phyloP scores from a whole-genome alignment of 2,113 vertebrate species.

The Phylloscopus trochilus region DNA sequence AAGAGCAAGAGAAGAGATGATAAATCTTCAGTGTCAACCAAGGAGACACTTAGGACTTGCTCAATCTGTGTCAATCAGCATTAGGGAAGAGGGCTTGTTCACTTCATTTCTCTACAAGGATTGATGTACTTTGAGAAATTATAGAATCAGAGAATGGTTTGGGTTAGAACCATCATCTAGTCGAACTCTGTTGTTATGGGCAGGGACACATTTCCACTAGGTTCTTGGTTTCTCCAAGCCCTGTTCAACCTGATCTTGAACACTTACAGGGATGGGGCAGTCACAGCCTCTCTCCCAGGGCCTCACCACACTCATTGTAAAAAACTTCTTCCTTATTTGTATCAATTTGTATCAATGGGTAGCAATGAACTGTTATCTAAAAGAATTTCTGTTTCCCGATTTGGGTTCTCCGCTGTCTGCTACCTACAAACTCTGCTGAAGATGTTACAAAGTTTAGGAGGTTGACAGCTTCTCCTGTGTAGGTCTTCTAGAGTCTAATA shows the following conservation, averaged over 20 bases:
- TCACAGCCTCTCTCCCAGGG: background rate
- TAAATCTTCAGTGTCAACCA: background rate
- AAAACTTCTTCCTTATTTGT: background rate
- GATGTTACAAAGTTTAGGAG: background rate
- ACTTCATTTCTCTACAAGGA: background rate
- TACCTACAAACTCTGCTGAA: background rate
- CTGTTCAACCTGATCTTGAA: background rate
- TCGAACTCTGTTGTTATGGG: background rate
- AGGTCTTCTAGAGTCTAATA: background rate
- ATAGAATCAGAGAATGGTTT: background rate
- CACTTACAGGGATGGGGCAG: background rate
- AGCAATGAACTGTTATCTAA: background rate
- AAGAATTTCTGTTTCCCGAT: background rate
- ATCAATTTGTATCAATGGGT: no score
- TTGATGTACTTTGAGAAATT: background rate
- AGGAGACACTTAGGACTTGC: background rate
- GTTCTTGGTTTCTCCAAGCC: background rate
- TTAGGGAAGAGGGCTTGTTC: no score
- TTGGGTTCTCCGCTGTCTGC: background rate
- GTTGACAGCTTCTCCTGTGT: background rate
- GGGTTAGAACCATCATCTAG: background rate
- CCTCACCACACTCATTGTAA: background rate
- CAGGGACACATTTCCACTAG: background rate
- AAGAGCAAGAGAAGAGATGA: background rate
- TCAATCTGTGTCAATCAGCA: fast-evolving